Base-by-base conservation (phyloP, 2,113 vertebrate genomes). In the Hydrochoerus hydrochaeris region DNA sequence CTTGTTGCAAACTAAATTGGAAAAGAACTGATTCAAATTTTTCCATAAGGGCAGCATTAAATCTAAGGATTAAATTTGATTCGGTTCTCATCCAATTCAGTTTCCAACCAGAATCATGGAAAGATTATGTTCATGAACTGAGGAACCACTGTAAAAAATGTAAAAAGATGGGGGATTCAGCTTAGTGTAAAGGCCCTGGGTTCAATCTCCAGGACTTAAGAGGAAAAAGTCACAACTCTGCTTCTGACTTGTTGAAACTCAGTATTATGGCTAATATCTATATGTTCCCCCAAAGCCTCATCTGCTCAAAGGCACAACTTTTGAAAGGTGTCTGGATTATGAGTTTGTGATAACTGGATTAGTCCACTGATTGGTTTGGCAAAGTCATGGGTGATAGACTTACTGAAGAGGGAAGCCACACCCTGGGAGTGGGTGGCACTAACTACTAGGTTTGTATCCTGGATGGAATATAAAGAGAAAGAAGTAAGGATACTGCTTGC, bases 201-300 rank as follows among this genome's bases (percentile, higher is more conserved):
- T 19, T 52, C 46, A 78, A 9, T 52, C 28, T 32, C 28, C 28
- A 78, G 7, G 30, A 78, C 26, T 28, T 22, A 49, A 16, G 28
- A 30, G 52, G 14, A 78, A 78, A 78, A 78, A 32, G 19, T 14
- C 5, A 24, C 62, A 94, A 60, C 35, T 90, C 69, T 95, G 24
- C 20, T 22, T 38, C 22, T 71, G 30, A 94, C 85, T 69, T 85
- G 38, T 26, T 49, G 90, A 87, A 96, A 95, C 41, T 81, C 67
- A 71, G 58, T 75, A 26, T 24, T 75, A 75, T 44, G 73, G 11
- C 41, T 44, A 46, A 28, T 75, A 75, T 75, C 73, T 44, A 46
- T 0, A 46, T 71, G 69, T 38, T 5, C n/a, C 67, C 20, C 7
- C 19, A 41, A 41, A 41, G 69, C n/a, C 69, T 71, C 20, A 41